phyloP scores from a whole-genome alignment of 2,113 vertebrate genomes.

The Machaerirhynchus nigripectus region DNA sequence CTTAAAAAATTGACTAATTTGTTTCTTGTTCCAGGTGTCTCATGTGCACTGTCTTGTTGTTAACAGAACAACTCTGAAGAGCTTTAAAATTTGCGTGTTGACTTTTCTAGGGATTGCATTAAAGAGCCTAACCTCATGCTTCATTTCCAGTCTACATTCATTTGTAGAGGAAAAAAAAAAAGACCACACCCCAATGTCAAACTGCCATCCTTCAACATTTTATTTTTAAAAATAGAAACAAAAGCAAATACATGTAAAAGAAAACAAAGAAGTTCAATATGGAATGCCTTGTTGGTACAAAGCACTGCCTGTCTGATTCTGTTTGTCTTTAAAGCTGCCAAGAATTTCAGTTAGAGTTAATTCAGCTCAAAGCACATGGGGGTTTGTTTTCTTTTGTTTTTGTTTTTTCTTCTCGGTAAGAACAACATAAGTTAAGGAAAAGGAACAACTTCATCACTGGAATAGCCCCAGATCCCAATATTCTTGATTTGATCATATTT shows the following conservation, averaged over 20 bases:
- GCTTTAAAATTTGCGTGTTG: not conserved
- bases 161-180: not conserved
- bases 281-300: not conserved
- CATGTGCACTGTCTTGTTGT: not conserved
- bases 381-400: not conserved
- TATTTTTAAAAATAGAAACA: not conserved
- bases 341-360: constrained; percentile 10
- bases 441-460: not conserved
- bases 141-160: not conserved
- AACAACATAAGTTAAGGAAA: not conserved
- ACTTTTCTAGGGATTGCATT: not conserved
- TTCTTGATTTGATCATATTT: not conserved
- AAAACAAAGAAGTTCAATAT: not conserved
- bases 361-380: not conserved
- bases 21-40: not conserved
- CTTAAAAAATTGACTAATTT: not conserved
- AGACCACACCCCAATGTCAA: not conserved
- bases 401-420: not conserved
- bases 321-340: not conserved
- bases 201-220: not conserved
- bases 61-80: not conserved
- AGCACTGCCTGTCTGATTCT: not conserved
- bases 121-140: not conserved
- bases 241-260: not conserved
- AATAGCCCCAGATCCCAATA: not conserved